Evolutionary conservation across 2,888 invertebrate genomes (phyloP), one percentile per base, ranked within the genome.

Genomic region (Microdon myrmicae): DNA sequence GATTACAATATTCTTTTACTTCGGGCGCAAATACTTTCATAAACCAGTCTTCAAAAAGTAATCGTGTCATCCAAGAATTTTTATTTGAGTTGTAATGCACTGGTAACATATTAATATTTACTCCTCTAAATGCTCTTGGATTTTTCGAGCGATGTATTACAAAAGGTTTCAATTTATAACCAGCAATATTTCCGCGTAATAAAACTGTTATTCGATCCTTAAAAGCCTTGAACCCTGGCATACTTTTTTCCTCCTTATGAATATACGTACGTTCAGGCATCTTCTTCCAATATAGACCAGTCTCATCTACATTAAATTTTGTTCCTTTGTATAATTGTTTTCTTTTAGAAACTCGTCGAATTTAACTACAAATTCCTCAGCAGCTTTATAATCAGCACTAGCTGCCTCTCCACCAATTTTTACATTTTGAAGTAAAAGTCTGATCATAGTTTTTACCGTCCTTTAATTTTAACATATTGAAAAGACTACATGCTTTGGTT

Each of bases 211-310:
- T 41, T 34, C 72, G 66, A 66, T 73, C 71, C 51, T 74, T 73
- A 13, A 69, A 67, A 19, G 67, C 69, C 32, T 70, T 70, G 70
- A 45, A 71, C 59, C 68, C 70, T 56, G 29, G 29, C 14, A 66
- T 66, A 51, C 64, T 59, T 64, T 73, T 73, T 44, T 75, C 70
- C 1, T 71, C 68, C 54, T 72, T 70, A 4, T 72, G 60, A 16
- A 74, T 56, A 58, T 69, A 75, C 12, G 75, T 76, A 58, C 71
- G 38, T 10, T 66, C 69, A 13, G 74, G 72, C 72, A 75, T 72
- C 70, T 69, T 68, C 61, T 70, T 74, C 71, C 70, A 71, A 66
- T 68, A 73, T 14, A 72, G 35, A 4, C 69, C 71, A 3, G 68
- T 71, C 64, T 72, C 72, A 29, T 71, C 70, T 1, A 71, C 70